These are phyloP conservation scores for Tragelaphus buxtoni DNA, from an alignment of 2,113 vertebrate genomes.

Conservation along the genomic window DNA sequence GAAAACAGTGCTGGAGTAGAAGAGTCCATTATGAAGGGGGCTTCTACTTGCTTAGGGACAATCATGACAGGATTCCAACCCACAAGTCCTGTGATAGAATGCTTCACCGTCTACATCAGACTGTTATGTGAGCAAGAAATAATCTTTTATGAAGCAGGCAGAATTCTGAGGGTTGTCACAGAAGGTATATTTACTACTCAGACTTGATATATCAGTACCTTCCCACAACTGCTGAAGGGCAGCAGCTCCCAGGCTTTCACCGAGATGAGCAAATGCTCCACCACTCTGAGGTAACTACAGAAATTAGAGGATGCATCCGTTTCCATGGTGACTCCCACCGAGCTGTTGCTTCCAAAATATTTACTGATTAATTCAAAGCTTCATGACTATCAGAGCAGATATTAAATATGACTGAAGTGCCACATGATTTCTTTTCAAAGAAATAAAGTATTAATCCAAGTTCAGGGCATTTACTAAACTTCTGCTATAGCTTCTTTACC, in stretches of 20 bases:
- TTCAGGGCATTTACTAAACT: background rate
- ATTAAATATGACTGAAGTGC: background rate
- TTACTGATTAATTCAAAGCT: background rate
- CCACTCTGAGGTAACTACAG: background rate
- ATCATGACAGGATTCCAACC: background rate
- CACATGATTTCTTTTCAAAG: background rate
- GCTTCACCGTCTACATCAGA: background rate
- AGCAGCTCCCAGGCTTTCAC: background rate
- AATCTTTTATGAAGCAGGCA: background rate
- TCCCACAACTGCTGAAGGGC: background rate
- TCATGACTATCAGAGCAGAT: background rate
- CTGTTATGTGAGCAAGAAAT: background rate
- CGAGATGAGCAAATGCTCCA: background rate
- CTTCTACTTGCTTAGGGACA: background rate
- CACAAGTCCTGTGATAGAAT: background rate
- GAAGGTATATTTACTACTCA: background rate
- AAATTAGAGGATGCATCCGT: background rate
- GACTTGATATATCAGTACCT: background rate
- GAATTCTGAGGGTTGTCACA: background rate
- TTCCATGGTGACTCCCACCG: constrained; percentile 12
- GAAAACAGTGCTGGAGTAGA: background rate
- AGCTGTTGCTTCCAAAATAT: constrained; percentile 36
- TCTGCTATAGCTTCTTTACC: background rate
- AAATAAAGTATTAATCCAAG: background rate
- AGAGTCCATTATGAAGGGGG: background rate